Evolutionary conservation across 2,797 vertebrate genomes (phyloP), one percentile per base, ranked within the genome.

Genomic region (Darevskia nairensis): DNA sequence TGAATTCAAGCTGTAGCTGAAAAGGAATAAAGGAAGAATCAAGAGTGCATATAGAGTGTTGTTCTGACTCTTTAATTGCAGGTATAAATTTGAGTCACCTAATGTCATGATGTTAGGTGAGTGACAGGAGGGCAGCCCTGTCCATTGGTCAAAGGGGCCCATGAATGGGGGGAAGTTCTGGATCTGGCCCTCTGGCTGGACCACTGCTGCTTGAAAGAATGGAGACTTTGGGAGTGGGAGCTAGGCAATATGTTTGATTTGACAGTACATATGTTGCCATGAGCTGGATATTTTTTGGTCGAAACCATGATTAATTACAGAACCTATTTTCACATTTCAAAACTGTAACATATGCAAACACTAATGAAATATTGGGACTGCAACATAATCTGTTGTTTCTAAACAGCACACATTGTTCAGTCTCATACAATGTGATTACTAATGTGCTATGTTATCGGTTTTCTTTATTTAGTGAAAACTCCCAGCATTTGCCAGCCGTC

Each of bases 401-500:
- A 86, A 69, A 79, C 75, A 86, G 7, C n/a, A 69, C 35, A 44
- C 35, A 39, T 50, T 23, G n/a, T 78, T 79, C 29, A n/a, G 32
- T 66, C 59, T 85, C 79, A 50, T 61, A 39, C 72, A 29, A 3
- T 19, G 55, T 29, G 50, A 55, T 32, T 41, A 64, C n/a, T 3
- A 86, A 77, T 69, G 19, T 68, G 76, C 6, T 68, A n/a, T 89
- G 87, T 41, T 87, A 90, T 90, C 89, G 0, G 44, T 90, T 85
- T 86, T 19, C 44, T 93, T 71, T 92, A 84, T 88, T 80, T 64
- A n/a, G 88, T 93, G 92, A 95, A 94, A 85, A 90, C 88, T 91
- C 80, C 89, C 88, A 93, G 93, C 94, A 91, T 89, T 93, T 35
- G 92, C 92, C 85, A 92, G 92, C 92, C 93, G 86, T 41, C 89